phyloP scores from a whole-genome alignment of 2,113 vertebrate genomes.

The Eulemur rufifrons region DNA sequence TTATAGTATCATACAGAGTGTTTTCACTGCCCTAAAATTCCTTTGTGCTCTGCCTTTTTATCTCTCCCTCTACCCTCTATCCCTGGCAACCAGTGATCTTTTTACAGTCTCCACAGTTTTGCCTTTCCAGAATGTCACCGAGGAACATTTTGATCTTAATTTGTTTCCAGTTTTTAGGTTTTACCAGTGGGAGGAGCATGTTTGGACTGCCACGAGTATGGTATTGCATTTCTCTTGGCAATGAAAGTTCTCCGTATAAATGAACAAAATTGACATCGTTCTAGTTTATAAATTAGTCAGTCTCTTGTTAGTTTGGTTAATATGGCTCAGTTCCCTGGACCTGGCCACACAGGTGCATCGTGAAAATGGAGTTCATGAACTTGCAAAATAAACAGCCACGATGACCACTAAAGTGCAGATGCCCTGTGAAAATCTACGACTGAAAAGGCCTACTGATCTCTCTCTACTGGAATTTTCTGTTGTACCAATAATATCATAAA shows the following conservation, averaged over 20 bases:
- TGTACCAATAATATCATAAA: neutral
- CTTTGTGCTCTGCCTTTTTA: neutral
- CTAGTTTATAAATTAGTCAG: conserved; percentile 25
- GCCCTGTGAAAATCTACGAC: neutral
- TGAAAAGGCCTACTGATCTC: neutral
- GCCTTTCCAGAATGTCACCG: neutral
- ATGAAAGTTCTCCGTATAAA: neutral
- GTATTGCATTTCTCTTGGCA: conserved; percentile 17
- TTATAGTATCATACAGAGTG: neutral
- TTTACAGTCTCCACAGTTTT: neutral
- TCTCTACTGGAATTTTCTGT: neutral
- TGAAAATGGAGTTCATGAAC: neutral
- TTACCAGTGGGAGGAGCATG: conserved; percentile 20
- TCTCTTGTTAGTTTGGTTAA: conserved; percentile 25
- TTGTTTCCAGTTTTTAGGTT: conserved; percentile 39
- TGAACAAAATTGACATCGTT: neutral
- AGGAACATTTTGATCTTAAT: neutral
- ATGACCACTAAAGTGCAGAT: neutral
- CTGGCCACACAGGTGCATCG: neutral
- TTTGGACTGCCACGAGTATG: neutral
- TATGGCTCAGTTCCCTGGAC: neutral
- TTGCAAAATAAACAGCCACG: neutral
- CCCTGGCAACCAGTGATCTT: neutral
- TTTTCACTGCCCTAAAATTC: neutral
- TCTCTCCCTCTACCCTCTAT: neutral